phyloP scores from a whole-genome alignment of 2,113 vertebrate species.

The Morone saxatilis region DNA sequence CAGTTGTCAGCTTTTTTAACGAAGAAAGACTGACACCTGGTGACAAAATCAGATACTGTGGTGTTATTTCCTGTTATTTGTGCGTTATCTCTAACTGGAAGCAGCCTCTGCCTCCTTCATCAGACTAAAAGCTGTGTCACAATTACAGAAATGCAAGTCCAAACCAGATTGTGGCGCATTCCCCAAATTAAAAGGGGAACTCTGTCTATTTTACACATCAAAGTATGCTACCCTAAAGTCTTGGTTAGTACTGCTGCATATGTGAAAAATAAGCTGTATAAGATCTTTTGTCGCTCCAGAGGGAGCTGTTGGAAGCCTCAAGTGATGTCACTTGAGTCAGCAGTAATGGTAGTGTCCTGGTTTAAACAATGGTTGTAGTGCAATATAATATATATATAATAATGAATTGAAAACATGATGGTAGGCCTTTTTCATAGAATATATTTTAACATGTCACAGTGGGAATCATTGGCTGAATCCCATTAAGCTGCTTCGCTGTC shows the following conservation, averaged over 20 bases:
- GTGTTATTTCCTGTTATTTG: neutral
- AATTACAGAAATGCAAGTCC: neutral
- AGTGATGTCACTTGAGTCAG: no score
- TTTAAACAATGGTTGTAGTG: no score
- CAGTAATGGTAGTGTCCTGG: no score
- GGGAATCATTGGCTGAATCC: no score
- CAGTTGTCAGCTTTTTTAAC: slow-evolving; percentile 4
- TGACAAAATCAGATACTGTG: slow-evolving; percentile 18
- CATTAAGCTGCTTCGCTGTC: no score
- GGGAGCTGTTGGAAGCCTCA: no score
- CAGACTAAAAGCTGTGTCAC: neutral
- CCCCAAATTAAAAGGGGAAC: neutral
- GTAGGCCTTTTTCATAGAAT: no score
- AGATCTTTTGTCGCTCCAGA: no score
- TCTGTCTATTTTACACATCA: neutral
- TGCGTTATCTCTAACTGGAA: no score
- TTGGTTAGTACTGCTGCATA: neutral
- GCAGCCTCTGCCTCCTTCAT: neutral
- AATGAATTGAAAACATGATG: no score
- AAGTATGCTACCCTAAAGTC: neutral
- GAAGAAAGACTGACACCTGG: slow-evolving; percentile 42
- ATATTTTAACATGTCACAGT: no score
- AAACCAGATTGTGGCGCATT: neutral
- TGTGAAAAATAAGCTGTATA: neutral
- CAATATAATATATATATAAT: no score